Base-by-base conservation (phyloP, 1,140 invertebrate genomes). In the Battus philenor region DNA sequence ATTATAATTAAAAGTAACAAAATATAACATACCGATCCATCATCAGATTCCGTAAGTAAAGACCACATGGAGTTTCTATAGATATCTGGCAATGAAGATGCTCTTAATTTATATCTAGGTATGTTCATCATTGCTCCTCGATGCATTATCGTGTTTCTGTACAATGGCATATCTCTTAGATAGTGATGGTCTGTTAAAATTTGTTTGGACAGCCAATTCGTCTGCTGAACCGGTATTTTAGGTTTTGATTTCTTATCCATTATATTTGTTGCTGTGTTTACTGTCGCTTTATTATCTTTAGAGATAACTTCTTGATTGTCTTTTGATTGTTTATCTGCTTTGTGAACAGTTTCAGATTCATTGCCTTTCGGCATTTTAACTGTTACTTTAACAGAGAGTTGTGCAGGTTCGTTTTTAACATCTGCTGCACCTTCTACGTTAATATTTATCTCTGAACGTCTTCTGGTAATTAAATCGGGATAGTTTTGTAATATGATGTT, bases 61-160 rank as follows among this genome's bases (percentile, higher is more conserved):
- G 94, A 95, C 32, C 92, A 92, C 88, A 94, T 94, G 1, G 93
- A 95, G 69, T 95, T 95, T 48, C 90, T 89, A 64, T 95, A 95
- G 70, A 97, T 96, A 74, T 96, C 91, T 1, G 95, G 95, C 67
- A 94, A 93, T 22, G 94, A 95, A 1, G 93, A 94, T n/a, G 94
- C 93, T 31, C 93, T 87, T 16, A 96, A 77, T 20, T 91, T 89
- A 72, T 96, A 95, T 38, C 94, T 89, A 68, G 69, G 68, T 15
- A 81, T 72, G 3, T 66, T 75, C 64, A 84, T 59, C 77, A 84
- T 80, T 2, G 80, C 74, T 9, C 80, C 76, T 32, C 76, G 48
- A 17, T 80, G 65, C 68, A 81, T 78, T 36, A 96, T 88, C 0
- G 92, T 92, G 54, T 93, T 92, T 47, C 91, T 90, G 65, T 93